Evolutionary conservation across 1,140 invertebrate genomes (phyloP), one percentile per base, ranked within the genome.

Genomic region (Lordiphosa stackelbergi): DNA sequence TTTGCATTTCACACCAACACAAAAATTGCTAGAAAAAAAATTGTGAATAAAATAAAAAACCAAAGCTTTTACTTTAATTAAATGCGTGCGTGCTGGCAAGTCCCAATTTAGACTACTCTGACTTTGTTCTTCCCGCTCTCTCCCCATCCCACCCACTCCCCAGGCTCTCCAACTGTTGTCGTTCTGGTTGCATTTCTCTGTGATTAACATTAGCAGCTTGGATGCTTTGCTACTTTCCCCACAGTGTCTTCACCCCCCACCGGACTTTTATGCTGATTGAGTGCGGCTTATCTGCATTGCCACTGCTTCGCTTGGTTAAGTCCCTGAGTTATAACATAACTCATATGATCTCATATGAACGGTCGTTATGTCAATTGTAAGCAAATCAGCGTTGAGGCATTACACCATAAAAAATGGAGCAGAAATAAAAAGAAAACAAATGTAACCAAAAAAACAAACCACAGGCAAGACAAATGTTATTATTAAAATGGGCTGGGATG

Each of bases 1-100:
- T 48, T 62, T 52, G 51, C 54, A 64, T 73, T 73, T 56, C 12
- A 28, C 60, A 59, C 64, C 19, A 66, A 66, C 53, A 59, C 37
- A 58, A 64, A 58, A 66, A 51, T 24, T 40, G 47, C 22, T 48
- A 56, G 46, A 16, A 63, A n/a, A n/a, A 58, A 48, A 46, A 24
- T 59, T 24, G 35, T 42, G 7, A 12, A 31, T 19, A 36, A 59
- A 68, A 63, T 46, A 52, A 58, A 53, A 73, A 81, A 60, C 52
- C 77, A 62, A 81, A 62, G 75, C 75, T 81, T 81, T 81, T 81
- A 81, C 77, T 81, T 83, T 81, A 81, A 81, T 81, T 81, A 81
- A 81, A 81, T 81, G 75, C 71, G 75, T 81, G 75, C 75, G 75
- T 81, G 75, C 28, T 59, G 58, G 62, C 53, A 74, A 81, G 61